Evolutionary conservation across 2,113 vertebrate species (phyloP).

Genomic region (Mungos mungo): DNA sequence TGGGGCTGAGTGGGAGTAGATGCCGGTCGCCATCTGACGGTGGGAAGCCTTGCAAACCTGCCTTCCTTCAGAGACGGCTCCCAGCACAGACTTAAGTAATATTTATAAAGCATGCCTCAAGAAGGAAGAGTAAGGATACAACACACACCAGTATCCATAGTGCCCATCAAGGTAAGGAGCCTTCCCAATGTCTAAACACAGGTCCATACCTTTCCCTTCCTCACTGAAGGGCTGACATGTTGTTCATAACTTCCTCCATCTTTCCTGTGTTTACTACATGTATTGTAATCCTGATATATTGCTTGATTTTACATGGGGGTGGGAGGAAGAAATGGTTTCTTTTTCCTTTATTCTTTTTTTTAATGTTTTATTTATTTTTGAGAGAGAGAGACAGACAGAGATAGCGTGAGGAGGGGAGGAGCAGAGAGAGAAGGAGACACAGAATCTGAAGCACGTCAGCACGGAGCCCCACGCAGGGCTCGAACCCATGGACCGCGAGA

Average conservation of each 20-base stretch:
- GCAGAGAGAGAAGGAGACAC: too few species aligned
- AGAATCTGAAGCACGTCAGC: too few species aligned
- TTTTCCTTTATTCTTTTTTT: neutral
- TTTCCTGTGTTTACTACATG: neutral
- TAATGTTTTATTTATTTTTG: too few species aligned
- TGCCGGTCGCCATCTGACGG: too few species aligned
- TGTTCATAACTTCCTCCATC: neutral
- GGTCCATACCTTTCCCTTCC: neutral
- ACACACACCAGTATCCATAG: neutral
- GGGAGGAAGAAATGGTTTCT: neutral
- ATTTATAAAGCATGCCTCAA: neutral
- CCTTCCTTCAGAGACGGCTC: too few species aligned
- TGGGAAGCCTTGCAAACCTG: too few species aligned
- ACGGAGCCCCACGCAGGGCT: too few species aligned
- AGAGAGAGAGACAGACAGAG: too few species aligned
- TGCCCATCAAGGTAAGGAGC: neutral
- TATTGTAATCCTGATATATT: neutral
- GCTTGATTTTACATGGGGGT: neutral
- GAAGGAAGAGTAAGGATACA: neutral
- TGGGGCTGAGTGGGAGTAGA: too few species aligned
- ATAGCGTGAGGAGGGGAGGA: too few species aligned
- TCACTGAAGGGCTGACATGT: neutral
- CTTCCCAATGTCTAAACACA: neutral
- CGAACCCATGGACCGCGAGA: too few species aligned
- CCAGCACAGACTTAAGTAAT: neutral